Evolutionary conservation across 2,797 vertebrate genomes (phyloP).

Genomic region (Danio aesculapii): DNA sequence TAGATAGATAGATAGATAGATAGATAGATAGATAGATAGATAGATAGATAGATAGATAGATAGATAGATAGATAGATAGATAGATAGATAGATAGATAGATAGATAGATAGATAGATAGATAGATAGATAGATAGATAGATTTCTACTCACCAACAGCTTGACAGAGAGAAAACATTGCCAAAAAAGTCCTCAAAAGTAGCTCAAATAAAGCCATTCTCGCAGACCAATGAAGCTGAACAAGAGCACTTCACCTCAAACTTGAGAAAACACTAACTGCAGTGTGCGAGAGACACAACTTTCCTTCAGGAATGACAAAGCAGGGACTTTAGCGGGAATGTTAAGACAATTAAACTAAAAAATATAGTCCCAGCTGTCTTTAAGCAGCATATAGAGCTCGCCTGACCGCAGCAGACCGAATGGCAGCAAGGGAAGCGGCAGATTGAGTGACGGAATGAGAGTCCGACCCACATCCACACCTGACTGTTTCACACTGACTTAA

Average conservation of each 20-base stretch:
- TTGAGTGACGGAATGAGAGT: conserved; percentile 11
- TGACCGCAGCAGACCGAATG: background rate
- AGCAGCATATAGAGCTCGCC: background rate
- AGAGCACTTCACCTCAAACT: conserved; percentile 43
- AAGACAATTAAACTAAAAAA: background rate
- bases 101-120: conserved; percentile 12
- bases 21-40: background rate
- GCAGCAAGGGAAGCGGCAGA: background rate
- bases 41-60: background rate
- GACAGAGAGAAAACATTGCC: conserved; percentile 50
- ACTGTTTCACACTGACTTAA: conserved; percentile 18
- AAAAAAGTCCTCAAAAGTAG: conserved; percentile 66
- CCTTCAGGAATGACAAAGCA: background rate
- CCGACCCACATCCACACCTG: conserved; percentile 24
- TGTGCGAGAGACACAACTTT: background rate
- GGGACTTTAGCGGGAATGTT: background rate
- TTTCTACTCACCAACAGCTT: conserved; percentile 67
- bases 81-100: conserved; percentile 17
- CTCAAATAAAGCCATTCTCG: conserved; percentile 78
- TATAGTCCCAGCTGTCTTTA: background rate
- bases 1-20: background rate
- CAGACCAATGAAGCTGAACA: conserved; percentile 60
- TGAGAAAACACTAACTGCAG: background rate
- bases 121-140: conserved; percentile 15
- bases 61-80: background rate